Base-by-base conservation (phyloP, 23 tunicate genomes). In the Halocynthia roretzi region DNA sequence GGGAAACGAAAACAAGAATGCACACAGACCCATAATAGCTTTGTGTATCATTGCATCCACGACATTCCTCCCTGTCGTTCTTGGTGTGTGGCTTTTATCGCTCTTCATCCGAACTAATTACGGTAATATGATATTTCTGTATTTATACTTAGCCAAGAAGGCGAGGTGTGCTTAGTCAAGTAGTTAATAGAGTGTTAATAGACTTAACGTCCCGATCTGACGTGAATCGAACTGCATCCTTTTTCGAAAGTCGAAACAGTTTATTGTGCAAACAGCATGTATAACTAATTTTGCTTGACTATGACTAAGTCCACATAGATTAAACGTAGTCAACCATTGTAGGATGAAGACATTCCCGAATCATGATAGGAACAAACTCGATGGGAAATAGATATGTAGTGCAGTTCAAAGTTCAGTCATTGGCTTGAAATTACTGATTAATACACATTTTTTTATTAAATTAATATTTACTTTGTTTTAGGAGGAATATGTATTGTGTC, bases 401-500 rank as follows among this genome's bases (percentile, higher is more conserved):
- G 17, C 4, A 15, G n/a, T 60, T 15, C 17, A 60, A 60, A 15
- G 15, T 8, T 8, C 22, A 18, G 0, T 8, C 7, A 9, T 61
- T 60, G 9, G 6, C 60, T 0, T 11, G 5, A 52, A 6, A 67
- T 23, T 61, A 15, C 7, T 5, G 10, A 44, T 51, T 7, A 58
- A 17, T 52, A 14, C 8, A 74, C 18, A 11, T 67, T 51, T 78
- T 17, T 50, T 23, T 12, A n/a, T 60, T 64, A 61, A 49, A 12
- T 6, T 21, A 7, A 14, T 23, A 11, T 54, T 14, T 44, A 8
- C 14, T 51, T 67, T 53, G 66, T 54, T 7, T 0, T 53, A 88
- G 95, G 84, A 57, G 95, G 95, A 52, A 66, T 88, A 56, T 22
- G 22, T 44, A 84, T 83, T 74, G 75, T 88, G 23, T 54, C 87